Conservation (phyloP, 2,113 vertebrate species). For the Parus major region DNA sequence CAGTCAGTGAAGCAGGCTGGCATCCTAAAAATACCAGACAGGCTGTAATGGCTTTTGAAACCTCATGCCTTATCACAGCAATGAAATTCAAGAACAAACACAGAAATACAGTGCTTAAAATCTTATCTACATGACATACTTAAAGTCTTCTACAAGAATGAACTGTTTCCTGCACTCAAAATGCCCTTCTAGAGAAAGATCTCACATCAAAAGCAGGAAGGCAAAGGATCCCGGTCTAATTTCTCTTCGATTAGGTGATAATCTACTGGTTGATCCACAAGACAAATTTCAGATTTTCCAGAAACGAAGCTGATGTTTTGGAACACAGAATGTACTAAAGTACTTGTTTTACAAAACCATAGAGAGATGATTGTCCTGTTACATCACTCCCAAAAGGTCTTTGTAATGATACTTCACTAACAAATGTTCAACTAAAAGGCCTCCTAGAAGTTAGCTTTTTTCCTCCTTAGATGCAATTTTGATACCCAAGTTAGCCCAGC, state of each 20-base stretch:
- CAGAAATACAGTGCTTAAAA: background rate
- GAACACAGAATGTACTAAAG: background rate
- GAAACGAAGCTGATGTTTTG: background rate
- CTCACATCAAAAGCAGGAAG: background rate
- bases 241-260: background rate
- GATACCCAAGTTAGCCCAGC: background rate
- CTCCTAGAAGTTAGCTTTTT: background rate
- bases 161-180: background rate
- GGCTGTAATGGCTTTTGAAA: background rate
- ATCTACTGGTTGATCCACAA: background rate
- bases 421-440: background rate
- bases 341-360: background rate
- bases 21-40: background rate
- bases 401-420: background rate
- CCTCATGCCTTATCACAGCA: background rate
- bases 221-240: background rate
- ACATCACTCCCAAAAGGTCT: background rate
- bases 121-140: background rate
- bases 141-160: background rate
- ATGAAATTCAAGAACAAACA: background rate
- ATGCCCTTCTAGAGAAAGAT: background rate
- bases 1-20: background rate
- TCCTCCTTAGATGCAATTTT: background rate
- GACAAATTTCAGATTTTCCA: background rate
- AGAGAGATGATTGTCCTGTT: background rate